Evolutionary conservation across 2,888 invertebrate species (phyloP).

Genomic region (Metallyticus violacea): DNA sequence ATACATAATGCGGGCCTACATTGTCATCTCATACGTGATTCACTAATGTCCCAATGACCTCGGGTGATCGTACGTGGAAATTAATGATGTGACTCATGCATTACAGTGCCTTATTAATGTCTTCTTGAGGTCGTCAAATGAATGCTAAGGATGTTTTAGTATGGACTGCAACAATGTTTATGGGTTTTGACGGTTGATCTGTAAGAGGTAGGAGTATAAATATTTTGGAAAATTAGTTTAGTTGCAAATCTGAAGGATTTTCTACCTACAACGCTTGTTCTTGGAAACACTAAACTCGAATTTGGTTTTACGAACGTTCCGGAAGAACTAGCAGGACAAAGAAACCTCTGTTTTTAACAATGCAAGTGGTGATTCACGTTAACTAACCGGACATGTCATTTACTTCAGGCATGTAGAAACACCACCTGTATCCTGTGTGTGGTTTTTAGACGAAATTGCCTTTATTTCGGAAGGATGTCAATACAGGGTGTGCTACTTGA

Average conservation of each 20-base stretch:
- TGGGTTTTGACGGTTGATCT: too few species aligned
- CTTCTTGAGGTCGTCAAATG: background rate
- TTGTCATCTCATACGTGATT: too few species aligned
- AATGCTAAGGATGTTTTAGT: too few species aligned
- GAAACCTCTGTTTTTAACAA: background rate
- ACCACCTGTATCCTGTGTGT: background rate
- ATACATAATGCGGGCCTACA: background rate
- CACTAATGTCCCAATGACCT: background rate
- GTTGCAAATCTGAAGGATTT: too few species aligned
- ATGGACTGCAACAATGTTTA: too few species aligned
- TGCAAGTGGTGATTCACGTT: background rate
- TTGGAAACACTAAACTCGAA: background rate
- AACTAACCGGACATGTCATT: background rate
- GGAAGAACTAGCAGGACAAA: background rate
- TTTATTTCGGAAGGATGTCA: too few species aligned
- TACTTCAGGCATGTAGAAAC: too few species aligned
- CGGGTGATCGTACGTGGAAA: background rate
- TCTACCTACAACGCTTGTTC: background rate
- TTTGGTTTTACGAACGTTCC: background rate
- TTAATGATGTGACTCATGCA: background rate
- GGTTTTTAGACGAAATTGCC: too few species aligned
- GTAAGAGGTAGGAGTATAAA: too few species aligned
- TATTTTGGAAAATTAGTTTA: too few species aligned
- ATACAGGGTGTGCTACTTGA: too few species aligned
- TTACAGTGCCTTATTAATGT: background rate